phyloP scores from a whole-genome alignment of 2,113 vertebrate genomes.

The Malurus elegans region DNA sequence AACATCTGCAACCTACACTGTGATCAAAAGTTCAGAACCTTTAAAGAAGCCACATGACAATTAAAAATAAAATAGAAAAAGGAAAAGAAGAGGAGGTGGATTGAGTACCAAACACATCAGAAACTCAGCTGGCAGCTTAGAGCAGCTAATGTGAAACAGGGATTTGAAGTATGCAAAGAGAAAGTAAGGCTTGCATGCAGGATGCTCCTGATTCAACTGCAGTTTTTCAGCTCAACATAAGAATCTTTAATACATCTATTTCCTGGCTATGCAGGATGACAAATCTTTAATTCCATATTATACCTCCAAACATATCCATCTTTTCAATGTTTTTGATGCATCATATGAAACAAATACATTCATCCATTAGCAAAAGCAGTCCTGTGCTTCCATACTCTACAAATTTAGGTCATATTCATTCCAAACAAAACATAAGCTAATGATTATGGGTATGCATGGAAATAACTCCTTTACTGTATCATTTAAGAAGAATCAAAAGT shows the following conservation, averaged over 20 bases:
- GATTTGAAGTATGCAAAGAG: background rate
- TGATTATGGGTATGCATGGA: background rate
- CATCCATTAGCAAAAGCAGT: slow-evolving; percentile 71
- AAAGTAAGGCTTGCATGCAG: background rate
- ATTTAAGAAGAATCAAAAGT: background rate
- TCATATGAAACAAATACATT: background rate
- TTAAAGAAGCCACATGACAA: background rate
- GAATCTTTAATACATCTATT: background rate
- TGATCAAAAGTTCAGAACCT: background rate
- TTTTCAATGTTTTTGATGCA: background rate
- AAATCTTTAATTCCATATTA: background rate
- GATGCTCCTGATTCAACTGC: background rate
- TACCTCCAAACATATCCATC: background rate
- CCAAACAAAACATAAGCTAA: background rate
- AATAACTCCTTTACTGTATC: background rate
- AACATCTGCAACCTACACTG: background rate
- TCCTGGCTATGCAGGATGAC: background rate
- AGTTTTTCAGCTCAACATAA: background rate
- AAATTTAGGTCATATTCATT: background rate
- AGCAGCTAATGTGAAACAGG: background rate
- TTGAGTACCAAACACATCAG: background rate
- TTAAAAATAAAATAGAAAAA: background rate
- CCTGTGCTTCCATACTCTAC: slow-evolving; percentile 40
- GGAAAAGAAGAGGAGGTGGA: background rate
- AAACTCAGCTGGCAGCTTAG: background rate